Conservation (phyloP, 1,140 invertebrate genomes). For the Diorhabda carinulata region DNA sequence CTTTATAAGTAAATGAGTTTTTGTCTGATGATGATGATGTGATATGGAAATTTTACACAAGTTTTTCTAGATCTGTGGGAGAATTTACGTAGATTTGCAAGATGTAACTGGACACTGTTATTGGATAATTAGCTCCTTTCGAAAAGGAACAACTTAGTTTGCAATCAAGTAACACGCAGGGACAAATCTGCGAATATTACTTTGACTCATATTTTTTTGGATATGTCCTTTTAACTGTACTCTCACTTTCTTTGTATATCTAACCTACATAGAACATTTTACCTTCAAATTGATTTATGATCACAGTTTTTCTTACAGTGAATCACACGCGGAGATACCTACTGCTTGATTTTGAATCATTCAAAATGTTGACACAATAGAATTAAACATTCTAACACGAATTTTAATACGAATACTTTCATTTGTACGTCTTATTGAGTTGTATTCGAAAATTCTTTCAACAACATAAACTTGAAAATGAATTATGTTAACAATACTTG, state of each 20-base stretch:
- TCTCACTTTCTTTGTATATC: conserved; percentile 16
- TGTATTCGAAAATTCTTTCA: no score
- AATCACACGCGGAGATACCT: conserved; percentile 18
- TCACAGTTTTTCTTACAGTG: conserved; percentile 18
- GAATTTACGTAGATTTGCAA: neutral
- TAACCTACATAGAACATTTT: conserved; percentile 18
- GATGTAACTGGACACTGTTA: neutral
- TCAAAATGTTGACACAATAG: neutral
- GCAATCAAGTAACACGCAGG: conserved; percentile 25
- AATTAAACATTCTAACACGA: neutral
- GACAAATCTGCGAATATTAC: conserved; percentile 20
- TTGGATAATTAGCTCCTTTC: neutral
- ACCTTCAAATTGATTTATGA: conserved; percentile 19
- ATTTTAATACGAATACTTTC: no score
- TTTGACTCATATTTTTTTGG: conserved; percentile 4
- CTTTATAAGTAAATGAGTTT: no score
- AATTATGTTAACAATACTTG: no score
- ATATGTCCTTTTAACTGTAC: conserved; percentile 15
- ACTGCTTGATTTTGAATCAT: conserved; percentile 12
- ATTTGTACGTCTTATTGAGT: no score
- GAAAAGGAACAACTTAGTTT: neutral
- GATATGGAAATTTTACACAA: no score
- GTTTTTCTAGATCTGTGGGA: no score
- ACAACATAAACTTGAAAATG: no score
- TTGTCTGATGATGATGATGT: no score